These are phyloP conservation scores for Aldrovandia affinis DNA, from an alignment of 2,797 vertebrate species.

Conservation along the genomic window DNA sequence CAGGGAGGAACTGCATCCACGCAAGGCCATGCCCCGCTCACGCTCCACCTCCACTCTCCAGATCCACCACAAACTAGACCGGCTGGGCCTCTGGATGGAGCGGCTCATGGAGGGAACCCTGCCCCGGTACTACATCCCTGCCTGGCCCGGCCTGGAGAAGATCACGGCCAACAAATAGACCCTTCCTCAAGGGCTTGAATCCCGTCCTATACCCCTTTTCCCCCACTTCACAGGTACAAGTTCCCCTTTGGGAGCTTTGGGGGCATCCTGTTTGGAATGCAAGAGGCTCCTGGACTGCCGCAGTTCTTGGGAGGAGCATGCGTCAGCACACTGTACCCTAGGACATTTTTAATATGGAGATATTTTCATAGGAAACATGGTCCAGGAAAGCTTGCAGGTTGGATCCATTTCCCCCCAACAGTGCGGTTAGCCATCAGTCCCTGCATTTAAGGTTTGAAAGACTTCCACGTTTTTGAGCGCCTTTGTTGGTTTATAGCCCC, in stretches of 20 bases:
- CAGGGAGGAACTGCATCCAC: slow-evolving; percentile 63
- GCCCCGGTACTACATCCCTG: slow-evolving; percentile 91
- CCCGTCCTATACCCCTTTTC: background rate
- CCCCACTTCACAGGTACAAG: background rate
- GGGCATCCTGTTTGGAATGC: background rate
- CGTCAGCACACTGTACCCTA: background rate
- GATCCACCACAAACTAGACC: slow-evolving; percentile 90
- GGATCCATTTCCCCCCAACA: background rate
- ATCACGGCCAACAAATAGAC: slow-evolving; percentile 72
- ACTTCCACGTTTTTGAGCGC: background rate
- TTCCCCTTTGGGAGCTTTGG: background rate
- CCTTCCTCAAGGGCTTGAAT: background rate
- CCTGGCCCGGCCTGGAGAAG: slow-evolving; percentile 89
- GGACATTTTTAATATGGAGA: background rate
- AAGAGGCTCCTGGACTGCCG: background rate
- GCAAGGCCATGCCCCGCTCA: slow-evolving; percentile 71
- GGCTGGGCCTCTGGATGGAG: slow-evolving; percentile 96
- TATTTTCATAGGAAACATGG: background rate
- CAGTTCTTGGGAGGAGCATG: background rate
- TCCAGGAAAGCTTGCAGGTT: background rate
- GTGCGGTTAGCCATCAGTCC: background rate
- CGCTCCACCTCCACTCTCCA: slow-evolving; percentile 73
- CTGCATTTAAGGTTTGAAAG: background rate
- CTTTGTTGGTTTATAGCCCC: slow-evolving; percentile 10
- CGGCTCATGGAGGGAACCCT: slow-evolving; percentile 92